Evolutionary conservation across 1,140 invertebrate genomes (phyloP), one percentile per base, ranked within the genome.

Genomic region (Belonocnema kinseyi): DNA sequence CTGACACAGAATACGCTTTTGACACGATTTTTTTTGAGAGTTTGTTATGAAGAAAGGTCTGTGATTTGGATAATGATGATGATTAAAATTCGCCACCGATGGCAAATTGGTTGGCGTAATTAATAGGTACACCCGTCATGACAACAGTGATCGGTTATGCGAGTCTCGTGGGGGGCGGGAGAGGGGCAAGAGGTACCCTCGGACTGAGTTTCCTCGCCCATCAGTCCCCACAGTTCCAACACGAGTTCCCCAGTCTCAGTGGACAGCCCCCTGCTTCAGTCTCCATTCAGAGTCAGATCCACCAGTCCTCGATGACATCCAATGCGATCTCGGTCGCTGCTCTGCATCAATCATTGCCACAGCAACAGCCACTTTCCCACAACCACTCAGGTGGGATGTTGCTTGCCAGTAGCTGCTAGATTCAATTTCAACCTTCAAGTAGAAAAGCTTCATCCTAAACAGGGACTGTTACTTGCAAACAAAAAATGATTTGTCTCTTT

Each of bases 231-330:
- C 95, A 95, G 89, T 97, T 96, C 91, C 95, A 96, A 90, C 95
- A 95, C 94, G 96, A 97, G 91, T 96, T 96, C 91, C 95, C 96
- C 82, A 96, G 94, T 84, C 92, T 96, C 88, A 93, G 93, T 89
- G 93, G 93, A 86, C 87, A 90, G 85, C 85, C 86, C 74, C 85
- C 85, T 83, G 84, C 82, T 79, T 80, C 86, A 73, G 79, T 83
- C 84, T 86, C 85, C 80, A 86, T 76, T 86, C 84, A 85, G 82
- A 86, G 77, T 79, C 86, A 86, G 81, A 85, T 80, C 77, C 87
- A 87, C 82, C 85, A 86, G 80, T 83, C 85, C 85, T 84, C 85
- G 80, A 83, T 81, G 83, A 81, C 83, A 40, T 40, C 61, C 61
- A 66, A 66, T 84, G 83, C 82, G 79, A 86, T 86, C 73, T 84